Base-by-base conservation (phyloP, 2,113 vertebrate genomes). In the Coryphaenoides rupestris region DNA sequence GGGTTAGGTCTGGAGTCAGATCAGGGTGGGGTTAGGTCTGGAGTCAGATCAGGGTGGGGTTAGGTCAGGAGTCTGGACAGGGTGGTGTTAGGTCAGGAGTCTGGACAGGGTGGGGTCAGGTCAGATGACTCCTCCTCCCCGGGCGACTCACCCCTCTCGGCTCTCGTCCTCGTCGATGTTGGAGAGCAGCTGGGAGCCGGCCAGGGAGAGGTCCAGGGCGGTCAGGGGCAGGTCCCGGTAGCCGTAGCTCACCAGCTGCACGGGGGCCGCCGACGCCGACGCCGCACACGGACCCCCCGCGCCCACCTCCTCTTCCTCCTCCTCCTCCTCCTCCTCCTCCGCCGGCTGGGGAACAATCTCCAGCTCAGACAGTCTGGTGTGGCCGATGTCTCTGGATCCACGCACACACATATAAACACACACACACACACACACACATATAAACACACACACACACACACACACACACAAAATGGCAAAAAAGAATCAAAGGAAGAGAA, bases 321-420 rank as follows among this genome's bases (percentile, higher is more conserved):
- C n/a, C n/a, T n/a, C n/a, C n/a, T n/a, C n/a, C n/a, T n/a, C n/a
- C 65, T 96, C 95, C 71, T 98, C 94, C 26, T 96, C 95, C 55
- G 95, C 90, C 75, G 94, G 95, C 50, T 97, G 95, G 13, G 95
- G 98, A 90, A 98, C 96, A 76, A 96, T 93, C 90, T 98, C 96
- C 80, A 98, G 92, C 87, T n/a, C 95, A 0, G 95, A 93, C 83
- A 93, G 82, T 74, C 91, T 84, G 0, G 90, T 85, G 89, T 92
- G 92, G 78, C 87, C 81, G 78, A 73, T 68, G 56, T 74, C 83
- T 60, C 85, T 87, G 56, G 60, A 65, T 56, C 17, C 54, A 50
- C 17, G 47, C 52, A 23, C 26, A 22, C 26, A n/a, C 58, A 64
- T 64, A 72, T 69, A 58, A 63, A 66, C 21, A 47, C 62, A 77